These are phyloP conservation scores for Prosapia bicincta DNA, from an alignment of 2,888 invertebrate genomes.

Conservation along the genomic window DNA sequence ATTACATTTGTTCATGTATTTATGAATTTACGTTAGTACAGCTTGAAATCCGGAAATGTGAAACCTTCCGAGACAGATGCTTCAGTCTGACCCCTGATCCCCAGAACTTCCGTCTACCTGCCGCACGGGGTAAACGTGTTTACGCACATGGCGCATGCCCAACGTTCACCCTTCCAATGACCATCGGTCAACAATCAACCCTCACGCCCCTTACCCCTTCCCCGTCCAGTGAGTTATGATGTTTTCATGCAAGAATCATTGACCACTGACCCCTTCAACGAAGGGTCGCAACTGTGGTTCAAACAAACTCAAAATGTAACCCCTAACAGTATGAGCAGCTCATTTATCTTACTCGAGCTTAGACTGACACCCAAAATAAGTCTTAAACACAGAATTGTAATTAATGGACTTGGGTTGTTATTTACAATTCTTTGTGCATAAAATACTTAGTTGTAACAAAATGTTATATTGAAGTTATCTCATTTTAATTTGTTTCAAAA, in stretches of 20 bases:
- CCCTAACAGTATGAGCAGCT: neutral
- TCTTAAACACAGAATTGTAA: too few species aligned
- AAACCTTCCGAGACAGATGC: neutral
- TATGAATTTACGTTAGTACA: too few species aligned
- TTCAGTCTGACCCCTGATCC: neutral
- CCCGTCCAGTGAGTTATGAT: neutral
- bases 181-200: slow-evolving; percentile 2
- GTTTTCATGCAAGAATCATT: neutral
- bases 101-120: neutral
- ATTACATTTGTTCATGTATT: too few species aligned
- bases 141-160: neutral
- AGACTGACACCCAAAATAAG: neutral
- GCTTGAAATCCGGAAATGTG: too few species aligned
- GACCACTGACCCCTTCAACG: neutral
- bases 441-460: too few species aligned
- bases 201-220: neutral
- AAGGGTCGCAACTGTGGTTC: neutral
- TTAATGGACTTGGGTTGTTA: too few species aligned
- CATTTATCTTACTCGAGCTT: neutral
- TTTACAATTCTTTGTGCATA: too few species aligned
- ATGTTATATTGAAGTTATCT: too few species aligned
- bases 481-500: too few species aligned
- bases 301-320: slow-evolving; percentile 2
- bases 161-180: neutral
- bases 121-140: neutral